phyloP scores from a whole-genome alignment of 1,140 invertebrate genomes.

The Aporrectodea caliginosa region DNA sequence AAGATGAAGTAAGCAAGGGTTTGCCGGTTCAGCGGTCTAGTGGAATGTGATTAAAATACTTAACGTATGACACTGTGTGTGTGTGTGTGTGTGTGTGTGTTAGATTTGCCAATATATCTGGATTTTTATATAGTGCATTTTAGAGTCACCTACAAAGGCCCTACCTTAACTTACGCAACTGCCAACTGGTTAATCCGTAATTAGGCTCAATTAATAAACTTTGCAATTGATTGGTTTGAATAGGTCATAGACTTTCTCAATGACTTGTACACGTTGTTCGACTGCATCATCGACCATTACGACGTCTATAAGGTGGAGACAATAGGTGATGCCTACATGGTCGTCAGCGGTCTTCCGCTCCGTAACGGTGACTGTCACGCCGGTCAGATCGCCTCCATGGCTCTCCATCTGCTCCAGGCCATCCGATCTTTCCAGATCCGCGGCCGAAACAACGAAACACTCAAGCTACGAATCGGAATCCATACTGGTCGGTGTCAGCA shows the following conservation, averaged over 20 bases:
- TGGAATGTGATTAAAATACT: too few relatives aligned
- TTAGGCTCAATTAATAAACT: too few relatives aligned
- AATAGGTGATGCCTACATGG: constrained; percentile 56
- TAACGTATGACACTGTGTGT: too few relatives aligned
- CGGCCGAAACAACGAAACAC: constrained; percentile 75
- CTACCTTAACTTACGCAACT: too few relatives aligned
- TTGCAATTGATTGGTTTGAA: too few relatives aligned
- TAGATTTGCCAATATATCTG: too few relatives aligned
- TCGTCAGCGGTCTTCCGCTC: constrained; percentile 53
- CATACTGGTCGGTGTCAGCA: constrained; percentile 69
- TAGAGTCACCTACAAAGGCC: too few relatives aligned
- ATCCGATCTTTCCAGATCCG: constrained; percentile 80
- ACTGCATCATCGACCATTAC: constrained; percentile 92
- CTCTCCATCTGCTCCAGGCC: constrained; percentile 76
- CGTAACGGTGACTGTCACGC: constrained; percentile 67
- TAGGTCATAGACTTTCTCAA: constrained; percentile 93
- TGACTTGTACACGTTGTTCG: constrained; percentile 92
- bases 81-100: too few relatives aligned
- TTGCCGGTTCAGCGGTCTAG: too few relatives aligned
- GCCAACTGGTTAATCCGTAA: too few relatives aligned
- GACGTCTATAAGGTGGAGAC: constrained; percentile 83
- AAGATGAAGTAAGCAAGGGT: too few relatives aligned
- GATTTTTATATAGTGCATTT: too few relatives aligned
- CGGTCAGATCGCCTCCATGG: constrained; percentile 81
- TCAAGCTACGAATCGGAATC: constrained; percentile 87